Conservation (phyloP, 2,113 vertebrate genomes). For the Entelurus aequoreus region DNA sequence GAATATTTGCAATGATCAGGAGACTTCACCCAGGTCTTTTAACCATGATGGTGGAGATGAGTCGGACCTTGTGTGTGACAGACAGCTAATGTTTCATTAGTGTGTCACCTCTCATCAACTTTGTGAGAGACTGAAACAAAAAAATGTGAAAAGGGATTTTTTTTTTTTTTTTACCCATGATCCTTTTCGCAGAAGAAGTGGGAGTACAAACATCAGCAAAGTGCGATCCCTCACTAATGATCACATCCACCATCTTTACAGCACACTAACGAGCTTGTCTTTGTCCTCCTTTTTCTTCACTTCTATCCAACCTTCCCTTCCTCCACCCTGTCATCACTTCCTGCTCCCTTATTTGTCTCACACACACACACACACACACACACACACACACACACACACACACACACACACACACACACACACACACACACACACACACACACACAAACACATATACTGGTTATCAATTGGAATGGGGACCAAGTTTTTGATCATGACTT, state of each 20-base stretch:
- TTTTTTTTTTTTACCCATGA: slow-evolving; percentile 22
- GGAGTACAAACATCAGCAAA: slow-evolving; percentile 45
- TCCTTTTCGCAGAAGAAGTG: slow-evolving; percentile 39
- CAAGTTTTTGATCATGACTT: too few species aligned
- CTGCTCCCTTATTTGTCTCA: neutral
- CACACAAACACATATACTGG: too few species aligned
- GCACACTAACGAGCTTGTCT: slow-evolving; percentile 47
- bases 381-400: too few species aligned
- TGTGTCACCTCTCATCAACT: too few species aligned
- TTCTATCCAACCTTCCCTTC: neutral
- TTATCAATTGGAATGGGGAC: too few species aligned
- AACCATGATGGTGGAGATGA: too few species aligned
- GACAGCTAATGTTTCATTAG: too few species aligned
- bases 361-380: neutral
- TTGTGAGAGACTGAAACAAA: slow-evolving; percentile 24
- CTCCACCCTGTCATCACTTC: neutral
- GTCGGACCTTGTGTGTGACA: too few species aligned
- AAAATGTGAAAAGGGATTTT: neutral
- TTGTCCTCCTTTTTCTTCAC: slow-evolving; percentile 17
- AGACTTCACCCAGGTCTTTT: too few species aligned
- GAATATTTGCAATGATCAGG: too few species aligned
- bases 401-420: too few species aligned
- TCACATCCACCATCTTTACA: slow-evolving; percentile 45
- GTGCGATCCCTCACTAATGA: slow-evolving; percentile 50
- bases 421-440: neutral